Evolutionary conservation across 2,888 invertebrate species (phyloP).

Genomic region (Meta bourneti): DNA sequence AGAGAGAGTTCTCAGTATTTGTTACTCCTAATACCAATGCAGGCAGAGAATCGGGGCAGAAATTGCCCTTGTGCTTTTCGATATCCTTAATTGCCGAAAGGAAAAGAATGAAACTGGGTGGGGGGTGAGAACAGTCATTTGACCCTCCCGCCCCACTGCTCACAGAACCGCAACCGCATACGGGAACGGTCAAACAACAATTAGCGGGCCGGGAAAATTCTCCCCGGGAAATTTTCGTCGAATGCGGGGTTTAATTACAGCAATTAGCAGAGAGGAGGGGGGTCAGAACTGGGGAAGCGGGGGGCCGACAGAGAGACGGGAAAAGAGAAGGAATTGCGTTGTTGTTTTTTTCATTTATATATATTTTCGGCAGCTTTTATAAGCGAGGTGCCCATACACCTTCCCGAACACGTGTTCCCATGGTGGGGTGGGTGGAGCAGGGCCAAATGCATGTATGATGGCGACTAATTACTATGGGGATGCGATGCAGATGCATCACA

Average conservation of each 20-base stretch:
- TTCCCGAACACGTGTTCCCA: conserved; percentile 67
- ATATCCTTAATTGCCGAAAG: conserved; percentile 70
- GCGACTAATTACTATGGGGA: conserved; percentile 65
- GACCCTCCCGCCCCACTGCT: conserved; percentile 35
- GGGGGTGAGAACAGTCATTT: conserved; percentile 35
- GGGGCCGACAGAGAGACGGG: no score
- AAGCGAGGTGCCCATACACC: conserved; percentile 44
- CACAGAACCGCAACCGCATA: conserved; percentile 59
- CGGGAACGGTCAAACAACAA: conserved; percentile 73
- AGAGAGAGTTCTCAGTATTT: conserved; percentile 43
- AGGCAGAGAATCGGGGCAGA: not conserved
- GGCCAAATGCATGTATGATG: conserved; percentile 72
- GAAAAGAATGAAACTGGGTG: not conserved
- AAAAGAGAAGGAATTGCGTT: not conserved
- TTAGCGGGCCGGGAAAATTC: conserved; percentile 67
- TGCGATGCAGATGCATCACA: conserved; percentile 37
- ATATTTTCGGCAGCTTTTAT: conserved; percentile 43
- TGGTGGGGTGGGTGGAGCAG: no score
- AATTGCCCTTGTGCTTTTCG: conserved; percentile 40
- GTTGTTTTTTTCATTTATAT: conserved; percentile 6
- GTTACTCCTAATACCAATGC: not conserved
- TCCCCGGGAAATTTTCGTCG: conserved; percentile 49
- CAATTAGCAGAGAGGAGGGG: conserved; percentile 53
- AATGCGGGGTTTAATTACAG: conserved; percentile 73
- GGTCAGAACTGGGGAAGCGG: conserved; percentile 4